Evolutionary conservation across 2,888 invertebrate species (phyloP), one percentile per base, ranked within the genome.

Genomic region (Suillia variegata): DNA sequence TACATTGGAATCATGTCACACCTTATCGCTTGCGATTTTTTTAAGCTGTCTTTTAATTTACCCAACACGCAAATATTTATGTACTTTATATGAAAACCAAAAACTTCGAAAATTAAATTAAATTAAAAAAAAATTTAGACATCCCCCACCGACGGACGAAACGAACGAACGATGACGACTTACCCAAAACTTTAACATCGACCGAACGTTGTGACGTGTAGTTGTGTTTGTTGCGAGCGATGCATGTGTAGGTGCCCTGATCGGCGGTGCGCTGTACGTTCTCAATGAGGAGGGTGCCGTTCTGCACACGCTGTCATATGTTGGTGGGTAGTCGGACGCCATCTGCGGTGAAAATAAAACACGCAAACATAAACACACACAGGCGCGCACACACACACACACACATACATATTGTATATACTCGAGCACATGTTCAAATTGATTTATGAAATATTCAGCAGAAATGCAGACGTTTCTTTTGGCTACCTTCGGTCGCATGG

Each of bases 161-260:
- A n/a, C n/a, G n/a, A n/a, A n/a, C n/a, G n/a, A n/a, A n/a, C n/a
- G n/a, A n/a, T n/a, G n/a, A n/a, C 38, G 15, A 77, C 83, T 84
- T 76, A 89, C 89, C 89, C 70, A 89, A 83, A 74, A 90, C 88
- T 81, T 88, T 89, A 18, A 90, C 87, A 73, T 89, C 89, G 2
- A 89, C 89, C 52, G 89, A 88, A 58, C 88, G 83, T 64, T 92
- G 86, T 10, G 92, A 91, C 1, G 90, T 88, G 69, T 91, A 89
- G 58, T 91, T 88, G 77, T 92, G 92, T 63, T 91, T 86, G 80
- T 94, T 94, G 59, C 88, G 87, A 0, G 94, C 95, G 56, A 90
- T 91, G 78, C 96, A 96, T 10, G 92, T 92, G 81, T 96, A 96
- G 2, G 90, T 90, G n/a, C 94, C 95, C 34, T 92, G 92, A 77